These are phyloP conservation scores for Dissostichus mawsoni DNA, from an alignment of 2,113 vertebrate species.

Conservation along the genomic window DNA sequence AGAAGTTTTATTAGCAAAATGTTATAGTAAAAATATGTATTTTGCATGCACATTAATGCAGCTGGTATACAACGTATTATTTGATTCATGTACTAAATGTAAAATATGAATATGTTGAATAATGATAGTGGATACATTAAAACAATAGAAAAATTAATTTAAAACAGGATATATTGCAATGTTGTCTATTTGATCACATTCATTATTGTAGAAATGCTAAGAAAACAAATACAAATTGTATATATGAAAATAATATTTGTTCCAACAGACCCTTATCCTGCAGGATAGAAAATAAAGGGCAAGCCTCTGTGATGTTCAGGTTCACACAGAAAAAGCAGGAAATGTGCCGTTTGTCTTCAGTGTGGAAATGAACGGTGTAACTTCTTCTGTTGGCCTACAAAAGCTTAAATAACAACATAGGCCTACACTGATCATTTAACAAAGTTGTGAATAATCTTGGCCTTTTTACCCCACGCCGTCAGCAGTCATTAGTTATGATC, in stretches of 20 bases:
- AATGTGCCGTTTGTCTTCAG: slow-evolving; percentile 22
- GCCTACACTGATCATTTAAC: slow-evolving; percentile 62
- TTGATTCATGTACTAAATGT: not conserved
- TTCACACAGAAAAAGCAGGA: not conserved
- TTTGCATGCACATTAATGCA: not conserved
- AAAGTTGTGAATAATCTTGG: slow-evolving; percentile 80
- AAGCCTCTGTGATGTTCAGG: not conserved
- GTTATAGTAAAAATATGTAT: not conserved
- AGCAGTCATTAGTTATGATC: slow-evolving; percentile 74
- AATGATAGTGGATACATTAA: no score
- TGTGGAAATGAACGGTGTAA: not conserved
- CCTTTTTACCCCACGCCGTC: slow-evolving; percentile 79
- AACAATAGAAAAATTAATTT: not conserved
- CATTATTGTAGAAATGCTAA: not conserved
- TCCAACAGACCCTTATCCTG: slow-evolving; percentile 1
- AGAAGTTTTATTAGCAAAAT: not conserved
- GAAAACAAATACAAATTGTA: not conserved
- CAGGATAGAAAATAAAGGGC: not conserved
- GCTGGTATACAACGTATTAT: not conserved
- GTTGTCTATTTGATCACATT: not conserved
- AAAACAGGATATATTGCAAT: not conserved
- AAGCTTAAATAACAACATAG: slow-evolving; percentile 26
- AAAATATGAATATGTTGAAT: not conserved
- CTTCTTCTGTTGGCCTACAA: slow-evolving; percentile 23
- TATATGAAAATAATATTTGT: slow-evolving; percentile 11